These are phyloP conservation scores for Drosophila merina DNA, from an alignment of 2,888 invertebrate genomes.

Conservation along the genomic window DNA sequence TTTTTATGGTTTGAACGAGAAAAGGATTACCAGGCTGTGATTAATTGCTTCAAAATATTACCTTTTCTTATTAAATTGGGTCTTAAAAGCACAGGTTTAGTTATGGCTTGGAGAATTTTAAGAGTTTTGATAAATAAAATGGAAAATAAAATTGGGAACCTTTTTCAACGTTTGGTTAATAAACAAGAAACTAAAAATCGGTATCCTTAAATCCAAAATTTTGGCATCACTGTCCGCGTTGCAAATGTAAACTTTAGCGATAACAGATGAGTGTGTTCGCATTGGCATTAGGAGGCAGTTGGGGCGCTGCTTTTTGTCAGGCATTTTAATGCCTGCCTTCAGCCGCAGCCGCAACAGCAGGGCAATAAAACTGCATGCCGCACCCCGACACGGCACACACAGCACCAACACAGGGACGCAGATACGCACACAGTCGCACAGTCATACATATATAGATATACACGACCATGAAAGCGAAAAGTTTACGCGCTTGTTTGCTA, in stretches of 20 bases:
- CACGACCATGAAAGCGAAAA: constrained; percentile 67
- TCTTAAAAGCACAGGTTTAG: no score
- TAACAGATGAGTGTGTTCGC: constrained; percentile 28
- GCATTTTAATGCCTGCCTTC: constrained; percentile 67
- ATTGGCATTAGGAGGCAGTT: constrained; percentile 64
- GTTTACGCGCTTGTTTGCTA: constrained; percentile 78
- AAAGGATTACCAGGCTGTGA: no score
- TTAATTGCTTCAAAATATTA: no score
- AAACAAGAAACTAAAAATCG: not conserved
- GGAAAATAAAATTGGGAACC: no score
- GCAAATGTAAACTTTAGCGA: constrained; percentile 8
- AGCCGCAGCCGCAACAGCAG: constrained; percentile 47
- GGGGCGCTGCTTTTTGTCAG: constrained; percentile 65
- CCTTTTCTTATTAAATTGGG: no score
- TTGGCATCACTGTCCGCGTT: constrained; percentile 17
- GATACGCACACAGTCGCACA: constrained; percentile 39
- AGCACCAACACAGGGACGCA: constrained; percentile 12
- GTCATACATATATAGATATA: constrained; percentile 17
- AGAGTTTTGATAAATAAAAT: no score
- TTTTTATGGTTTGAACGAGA: not conserved
- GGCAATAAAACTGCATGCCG: constrained; percentile 52
- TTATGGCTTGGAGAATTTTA: no score
- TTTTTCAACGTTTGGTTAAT: no score
- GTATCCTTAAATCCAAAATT: not conserved
- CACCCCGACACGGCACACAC: constrained; percentile 44